Conservation (phyloP, 2,888 invertebrate genomes). For the Chloroclysta siterata region DNA sequence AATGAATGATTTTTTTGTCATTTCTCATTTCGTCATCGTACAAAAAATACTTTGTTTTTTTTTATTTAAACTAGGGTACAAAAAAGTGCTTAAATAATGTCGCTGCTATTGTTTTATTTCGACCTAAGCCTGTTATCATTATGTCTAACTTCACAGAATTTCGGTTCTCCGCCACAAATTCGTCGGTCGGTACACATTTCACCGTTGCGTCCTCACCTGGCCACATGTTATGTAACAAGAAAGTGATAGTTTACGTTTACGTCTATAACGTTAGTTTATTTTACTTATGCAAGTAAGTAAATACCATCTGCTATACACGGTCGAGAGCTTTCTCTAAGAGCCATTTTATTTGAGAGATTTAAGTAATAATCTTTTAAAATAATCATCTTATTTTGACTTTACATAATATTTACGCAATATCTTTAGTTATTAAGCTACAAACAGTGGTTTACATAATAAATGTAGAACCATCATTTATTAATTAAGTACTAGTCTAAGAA, state of each 20-base stretch:
- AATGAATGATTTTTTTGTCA: no score
- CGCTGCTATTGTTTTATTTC: conserved; percentile 4
- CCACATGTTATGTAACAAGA: conserved; percentile 61
- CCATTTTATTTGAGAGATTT: background rate
- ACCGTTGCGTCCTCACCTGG: conserved; percentile 42
- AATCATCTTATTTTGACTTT: conserved; percentile 19
- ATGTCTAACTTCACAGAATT: background rate
- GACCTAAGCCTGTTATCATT: no score
- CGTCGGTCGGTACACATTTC: conserved; percentile 38
- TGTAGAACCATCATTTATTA: no score
- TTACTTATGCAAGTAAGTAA: conserved; percentile 63
- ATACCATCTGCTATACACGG: conserved; percentile 48
- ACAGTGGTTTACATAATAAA: background rate
- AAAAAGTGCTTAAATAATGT: background rate
- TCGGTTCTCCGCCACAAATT: conserved; percentile 31
- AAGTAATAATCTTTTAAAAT: background rate
- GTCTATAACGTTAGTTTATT: conserved; percentile 50
- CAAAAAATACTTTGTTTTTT: no score
- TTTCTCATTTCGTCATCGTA: no score
- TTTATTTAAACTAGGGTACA: no score
- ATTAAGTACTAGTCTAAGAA: no score
- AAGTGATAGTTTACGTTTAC: conserved; percentile 62
- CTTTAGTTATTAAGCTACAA: background rate
- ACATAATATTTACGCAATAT: conserved; percentile 3
- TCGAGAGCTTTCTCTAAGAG: conserved; percentile 58